phyloP scores from a whole-genome alignment of 2,888 invertebrate genomes.

The Nemoura dubitans region DNA sequence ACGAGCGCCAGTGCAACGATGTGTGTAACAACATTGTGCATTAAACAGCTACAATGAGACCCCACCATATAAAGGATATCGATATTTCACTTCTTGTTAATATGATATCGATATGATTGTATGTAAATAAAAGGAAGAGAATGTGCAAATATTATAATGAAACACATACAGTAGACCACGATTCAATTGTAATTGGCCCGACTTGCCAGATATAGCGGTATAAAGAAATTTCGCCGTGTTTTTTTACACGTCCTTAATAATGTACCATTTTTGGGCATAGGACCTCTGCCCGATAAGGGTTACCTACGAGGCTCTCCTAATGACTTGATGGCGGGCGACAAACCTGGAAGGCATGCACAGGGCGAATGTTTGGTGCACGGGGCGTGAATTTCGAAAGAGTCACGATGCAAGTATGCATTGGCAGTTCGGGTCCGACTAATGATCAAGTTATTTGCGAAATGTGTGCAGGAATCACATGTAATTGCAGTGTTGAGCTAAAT shows the following conservation, averaged over 20 bases:
- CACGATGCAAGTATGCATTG: background rate
- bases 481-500: slow-evolving; percentile 24
- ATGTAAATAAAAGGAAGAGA: background rate
- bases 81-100: background rate
- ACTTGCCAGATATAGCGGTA: background rate
- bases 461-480: background rate
- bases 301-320: background rate
- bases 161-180: background rate
- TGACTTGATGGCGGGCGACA: background rate
- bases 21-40: background rate
- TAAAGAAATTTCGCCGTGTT: background rate
- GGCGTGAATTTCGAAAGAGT: background rate
- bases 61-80: background rate
- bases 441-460: background rate
- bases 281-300: background rate
- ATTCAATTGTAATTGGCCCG: background rate
- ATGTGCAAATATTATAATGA: background rate
- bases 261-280: background rate
- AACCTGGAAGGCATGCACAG: background rate
- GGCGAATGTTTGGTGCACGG: background rate
- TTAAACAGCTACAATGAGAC: background rate
- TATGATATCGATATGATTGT: background rate
- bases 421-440: background rate
- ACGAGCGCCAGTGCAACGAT: background rate
- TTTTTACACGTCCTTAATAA: background rate